Percentiles rank a stretch among this genome's conserved stretches.
Conservation (phyloP, 2,113 vertebrate species). For the Eptatretus burgeri region DNA sequence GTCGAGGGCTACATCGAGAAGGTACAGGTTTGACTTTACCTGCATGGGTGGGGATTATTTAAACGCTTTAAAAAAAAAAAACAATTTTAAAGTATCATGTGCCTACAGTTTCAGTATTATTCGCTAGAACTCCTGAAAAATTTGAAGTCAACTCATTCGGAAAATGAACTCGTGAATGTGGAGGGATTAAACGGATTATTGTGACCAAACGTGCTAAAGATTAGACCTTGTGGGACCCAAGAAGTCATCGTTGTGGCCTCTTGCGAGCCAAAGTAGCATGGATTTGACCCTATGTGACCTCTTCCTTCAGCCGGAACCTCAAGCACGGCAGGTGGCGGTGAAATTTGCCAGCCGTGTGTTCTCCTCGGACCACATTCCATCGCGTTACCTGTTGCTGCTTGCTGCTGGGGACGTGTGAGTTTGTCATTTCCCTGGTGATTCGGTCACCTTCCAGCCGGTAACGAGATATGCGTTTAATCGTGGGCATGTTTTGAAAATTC, state of each 20-base stretch:
- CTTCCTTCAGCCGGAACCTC: slow-evolving; percentile 52
- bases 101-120: not conserved
- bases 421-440: slow-evolving; percentile 8
- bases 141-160: not conserved
- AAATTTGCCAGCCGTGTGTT: slow-evolving; percentile 87
- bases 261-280: too few relatives aligned
- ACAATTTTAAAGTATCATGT: not conserved
- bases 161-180: too few relatives aligned
- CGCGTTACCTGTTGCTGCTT: slow-evolving; percentile 68
- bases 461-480: slow-evolving; percentile 3
- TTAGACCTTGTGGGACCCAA: too few relatives aligned
- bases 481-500: too few relatives aligned
- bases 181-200: too few relatives aligned
- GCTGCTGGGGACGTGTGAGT: slow-evolving; percentile 92
- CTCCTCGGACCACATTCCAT: slow-evolving; percentile 63
- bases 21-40: slow-evolving; percentile 17
- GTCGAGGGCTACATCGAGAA: slow-evolving; percentile 81
- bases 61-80: too few relatives aligned
- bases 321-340: slow-evolving; percentile 85
- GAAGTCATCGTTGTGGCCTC: too few relatives aligned
- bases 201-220: too few relatives aligned
- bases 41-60: not conserved
- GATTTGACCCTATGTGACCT: too few relatives aligned
- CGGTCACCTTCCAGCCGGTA: slow-evolving; percentile 12
- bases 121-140: not conserved